These are phyloP conservation scores for Leptopilina myrica DNA, from an alignment of 2,888 invertebrate species.

Conservation along the genomic window DNA sequence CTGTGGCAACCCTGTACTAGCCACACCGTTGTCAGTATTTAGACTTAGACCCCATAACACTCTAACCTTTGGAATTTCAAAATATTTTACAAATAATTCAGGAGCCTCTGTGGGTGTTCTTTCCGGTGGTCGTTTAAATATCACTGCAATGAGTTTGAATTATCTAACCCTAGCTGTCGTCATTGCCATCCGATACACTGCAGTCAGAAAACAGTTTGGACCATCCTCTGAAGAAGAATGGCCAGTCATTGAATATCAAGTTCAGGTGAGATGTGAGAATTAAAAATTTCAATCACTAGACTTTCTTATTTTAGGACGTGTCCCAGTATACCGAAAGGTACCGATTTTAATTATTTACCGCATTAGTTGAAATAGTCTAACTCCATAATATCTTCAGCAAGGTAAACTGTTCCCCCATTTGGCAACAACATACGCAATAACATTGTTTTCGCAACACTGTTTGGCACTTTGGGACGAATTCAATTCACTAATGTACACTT, in stretches of 20 bases:
- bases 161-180: conserved; percentile 86
- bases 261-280: conserved; percentile 82
- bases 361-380: too few species aligned
- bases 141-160: conserved; percentile 80
- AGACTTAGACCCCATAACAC: too few species aligned
- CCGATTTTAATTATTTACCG: too few species aligned
- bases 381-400: conserved; percentile 79
- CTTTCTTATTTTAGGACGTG: too few species aligned
- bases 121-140: conserved; percentile 89
- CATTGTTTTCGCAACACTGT: conserved; percentile 81
- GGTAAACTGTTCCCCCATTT: conserved; percentile 87
- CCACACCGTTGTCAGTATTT: too few species aligned
- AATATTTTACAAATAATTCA: conserved; percentile 53
- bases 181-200: conserved; percentile 92
- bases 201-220: conserved; percentile 92
- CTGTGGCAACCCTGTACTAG: too few species aligned
- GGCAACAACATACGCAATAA: conserved; percentile 82
- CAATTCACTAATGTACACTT: conserved; percentile 75
- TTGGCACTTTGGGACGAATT: conserved; percentile 77
- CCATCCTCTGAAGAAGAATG: conserved; percentile 85
- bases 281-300: too few species aligned
- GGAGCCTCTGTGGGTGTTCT: conserved; percentile 87
- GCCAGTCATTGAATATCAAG: conserved; percentile 94
- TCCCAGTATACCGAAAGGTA: too few species aligned
- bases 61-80: too few species aligned